Conservation (phyloP, 2,113 vertebrate species). For the Monopterus albus region DNA sequence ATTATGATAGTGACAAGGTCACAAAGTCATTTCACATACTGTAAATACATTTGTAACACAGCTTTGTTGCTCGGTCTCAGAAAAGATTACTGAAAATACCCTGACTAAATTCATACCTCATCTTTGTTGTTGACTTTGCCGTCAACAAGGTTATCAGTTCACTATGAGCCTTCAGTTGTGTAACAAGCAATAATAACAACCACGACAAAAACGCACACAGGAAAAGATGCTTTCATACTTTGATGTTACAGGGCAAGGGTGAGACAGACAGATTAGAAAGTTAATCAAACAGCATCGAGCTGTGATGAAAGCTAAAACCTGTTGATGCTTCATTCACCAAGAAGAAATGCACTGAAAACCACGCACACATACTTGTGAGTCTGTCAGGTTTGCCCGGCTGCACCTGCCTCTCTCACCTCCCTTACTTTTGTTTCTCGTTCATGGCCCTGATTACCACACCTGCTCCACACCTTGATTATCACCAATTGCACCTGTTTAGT, state of each 20-base stretch:
- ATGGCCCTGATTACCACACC: too few species aligned
- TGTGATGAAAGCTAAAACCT: conserved; percentile 56
- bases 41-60: background rate
- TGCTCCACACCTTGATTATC: too few species aligned
- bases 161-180: too few species aligned
- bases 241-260: conserved; percentile 39
- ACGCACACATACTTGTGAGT: too few species aligned
- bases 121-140: conserved; percentile 9
- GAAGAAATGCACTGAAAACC: conserved; percentile 21
- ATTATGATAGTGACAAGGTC: background rate
- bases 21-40: background rate
- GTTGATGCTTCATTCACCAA: conserved; percentile 23
- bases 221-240: conserved; percentile 33
- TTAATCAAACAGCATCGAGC: conserved; percentile 57
- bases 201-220: background rate
- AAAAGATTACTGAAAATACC: background rate
- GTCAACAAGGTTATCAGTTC: too few species aligned
- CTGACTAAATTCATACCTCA: background rate
- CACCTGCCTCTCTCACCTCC: too few species aligned
- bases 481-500: too few species aligned
- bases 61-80: background rate
- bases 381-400: too few species aligned
- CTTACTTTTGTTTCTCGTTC: too few species aligned
- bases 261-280: conserved; percentile 35
- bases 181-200: conserved; percentile 24